Evolutionary conservation across 2,113 vertebrate species (phyloP), one percentile per base, ranked within the genome.

Genomic region (Pteropus alecto): DNA sequence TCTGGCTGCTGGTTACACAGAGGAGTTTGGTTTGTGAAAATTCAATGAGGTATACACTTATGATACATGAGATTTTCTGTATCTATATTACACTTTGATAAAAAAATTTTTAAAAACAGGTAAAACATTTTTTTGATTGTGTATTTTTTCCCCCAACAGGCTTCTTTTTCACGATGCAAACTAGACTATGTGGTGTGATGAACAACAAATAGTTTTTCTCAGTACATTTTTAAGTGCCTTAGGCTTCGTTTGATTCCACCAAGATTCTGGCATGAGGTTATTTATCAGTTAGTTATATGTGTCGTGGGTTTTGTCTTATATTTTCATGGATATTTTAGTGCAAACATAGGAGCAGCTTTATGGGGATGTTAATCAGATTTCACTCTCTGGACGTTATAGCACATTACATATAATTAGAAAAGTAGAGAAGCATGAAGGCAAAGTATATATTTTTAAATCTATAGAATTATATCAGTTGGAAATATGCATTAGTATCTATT

Each of bases 391-490:
- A 94, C 78, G 46, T 81, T 22, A 38, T 46, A 93, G 51, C 7
- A n/a, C 21, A 68, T 90, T 73, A 22, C 5, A 61, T 93, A 73
- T 92, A 94, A 78, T 71, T 86, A 82, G 38, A 43, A 82, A 90
- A 67, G 56, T 68, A 93, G 73, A 84, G 41, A 95, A 95, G 38
- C 8, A 88, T 18, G 82, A 96, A 71, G 15, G 13, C 15, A 91
- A 78, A 18, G 2, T 30, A 18, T 56, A 51, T 67, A 84, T 68
- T 88, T 54, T 81, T 94, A 63, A 89, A 56, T 48, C 58, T 88
- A 48, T 11, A 76, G 38, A 92, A 68, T 21, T 70, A 4, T 43
- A 22, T 68, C 28, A 67, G 51, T 41, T 92, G 41, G 60, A 77
- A 81, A 79, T 0, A 33, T 87, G 16, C 22, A 38, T 79, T 70